Percentiles rank a stretch among this genome's conserved stretches.
Conservation (phyloP, 2,113 vertebrate species). For the Antechinus flavipes region DNA sequence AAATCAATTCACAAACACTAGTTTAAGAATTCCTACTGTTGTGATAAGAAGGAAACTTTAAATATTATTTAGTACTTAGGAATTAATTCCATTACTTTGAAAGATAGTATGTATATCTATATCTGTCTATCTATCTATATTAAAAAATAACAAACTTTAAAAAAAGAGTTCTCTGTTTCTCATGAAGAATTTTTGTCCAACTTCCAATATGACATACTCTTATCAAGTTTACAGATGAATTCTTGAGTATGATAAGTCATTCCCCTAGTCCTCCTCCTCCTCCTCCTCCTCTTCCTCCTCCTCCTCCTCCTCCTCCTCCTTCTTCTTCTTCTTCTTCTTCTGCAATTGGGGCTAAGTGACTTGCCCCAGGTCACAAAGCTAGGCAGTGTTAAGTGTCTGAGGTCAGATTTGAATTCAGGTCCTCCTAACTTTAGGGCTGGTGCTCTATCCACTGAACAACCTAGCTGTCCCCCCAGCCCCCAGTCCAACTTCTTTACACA, state of each 20-base stretch:
- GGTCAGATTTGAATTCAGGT: no score
- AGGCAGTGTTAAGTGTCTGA: no score
- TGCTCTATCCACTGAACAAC: no score
- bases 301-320: accelerated
- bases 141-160: not conserved
- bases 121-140: no score
- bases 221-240: not conserved
- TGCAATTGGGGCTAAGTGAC: no score
- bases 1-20: not conserved
- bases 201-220: not conserved
- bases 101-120: not conserved
- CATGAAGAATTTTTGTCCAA: not conserved
- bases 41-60: not conserved
- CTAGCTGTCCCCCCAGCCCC: not conserved
- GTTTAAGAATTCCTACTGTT: not conserved
- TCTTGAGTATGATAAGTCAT: not conserved
- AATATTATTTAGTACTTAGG: not conserved
- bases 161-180: not conserved
- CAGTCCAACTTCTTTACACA: not conserved
- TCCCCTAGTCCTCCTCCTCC: no score
- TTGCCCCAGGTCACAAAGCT: no score
- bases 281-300: no score
- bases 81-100: not conserved
- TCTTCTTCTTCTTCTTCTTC: no score
- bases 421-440: no score